A percentile compares a stretch with the other conserved stretches of the same genome.
phyloP scores from a whole-genome alignment of 2,113 vertebrate species.

The zebrafish (Danio rerio) region DNA sequence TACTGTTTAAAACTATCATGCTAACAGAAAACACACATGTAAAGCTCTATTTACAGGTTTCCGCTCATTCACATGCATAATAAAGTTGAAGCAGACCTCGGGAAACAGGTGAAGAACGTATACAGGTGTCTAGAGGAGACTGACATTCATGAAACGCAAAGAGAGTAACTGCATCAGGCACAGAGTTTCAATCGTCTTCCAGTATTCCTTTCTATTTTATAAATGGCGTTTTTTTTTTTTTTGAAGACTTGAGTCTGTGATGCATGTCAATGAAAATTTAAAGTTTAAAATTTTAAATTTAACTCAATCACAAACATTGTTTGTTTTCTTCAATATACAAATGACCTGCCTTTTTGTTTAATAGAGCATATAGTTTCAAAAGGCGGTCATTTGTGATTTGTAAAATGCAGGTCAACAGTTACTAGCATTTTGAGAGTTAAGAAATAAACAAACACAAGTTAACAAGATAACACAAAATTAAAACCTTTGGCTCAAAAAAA shows the following conservation, averaged over 20 bases:
- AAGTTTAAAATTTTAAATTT: too few species aligned
- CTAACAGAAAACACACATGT: constrained; percentile 60
- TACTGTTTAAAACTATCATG: constrained; percentile 64
- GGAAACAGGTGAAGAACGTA: constrained; percentile 30
- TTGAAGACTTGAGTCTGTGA: constrained; percentile 6
- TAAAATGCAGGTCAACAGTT: too few species aligned
- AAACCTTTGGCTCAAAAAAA: too few species aligned
- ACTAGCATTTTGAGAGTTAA: too few species aligned
- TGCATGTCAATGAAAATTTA: constrained; percentile 7
- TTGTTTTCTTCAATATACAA: too few species aligned
- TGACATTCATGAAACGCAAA: constrained; percentile 4
- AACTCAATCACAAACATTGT: too few species aligned
- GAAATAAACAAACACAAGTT: too few species aligned
- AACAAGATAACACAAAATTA: too few species aligned
- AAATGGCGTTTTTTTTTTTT: background rate
- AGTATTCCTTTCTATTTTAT: background rate
- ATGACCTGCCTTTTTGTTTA: too few species aligned
- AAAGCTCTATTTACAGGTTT: constrained; percentile 68
- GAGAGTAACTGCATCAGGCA: constrained; percentile 35
- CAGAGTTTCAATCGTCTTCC: constrained; percentile 33
- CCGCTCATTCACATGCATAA: constrained; percentile 68
- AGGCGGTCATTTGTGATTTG: too few species aligned
- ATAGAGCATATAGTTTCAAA: too few species aligned
- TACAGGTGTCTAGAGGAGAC: constrained; percentile 66
- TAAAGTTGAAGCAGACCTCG: constrained; percentile 34